phyloP scores from a whole-genome alignment of 2,888 invertebrate species.

The Acrobasis repandana region DNA sequence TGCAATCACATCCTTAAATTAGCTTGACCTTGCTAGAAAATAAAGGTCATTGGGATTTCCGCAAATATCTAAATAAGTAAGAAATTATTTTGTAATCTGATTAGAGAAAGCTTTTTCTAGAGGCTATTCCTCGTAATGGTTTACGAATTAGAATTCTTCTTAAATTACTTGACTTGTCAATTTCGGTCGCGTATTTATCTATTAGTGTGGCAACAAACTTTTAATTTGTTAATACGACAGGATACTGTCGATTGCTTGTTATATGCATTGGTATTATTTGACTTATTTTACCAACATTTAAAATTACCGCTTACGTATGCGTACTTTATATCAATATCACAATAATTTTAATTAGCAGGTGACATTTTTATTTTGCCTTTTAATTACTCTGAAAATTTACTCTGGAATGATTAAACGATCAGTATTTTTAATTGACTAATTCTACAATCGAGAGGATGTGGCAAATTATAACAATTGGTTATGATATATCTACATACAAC shows the following conservation, averaged over 20 bases:
- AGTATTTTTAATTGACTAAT: constrained; percentile 32
- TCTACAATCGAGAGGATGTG: constrained; percentile 25
- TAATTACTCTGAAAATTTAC: too few relatives aligned
- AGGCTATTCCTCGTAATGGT: too few relatives aligned
- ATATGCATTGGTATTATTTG: background rate
- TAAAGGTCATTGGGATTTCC: too few relatives aligned
- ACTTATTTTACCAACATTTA: constrained; percentile 4
- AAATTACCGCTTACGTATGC: constrained; percentile 8
- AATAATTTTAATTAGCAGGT: background rate
- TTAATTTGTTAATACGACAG: background rate
- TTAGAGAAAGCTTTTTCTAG: too few relatives aligned
- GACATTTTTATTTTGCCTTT: background rate
- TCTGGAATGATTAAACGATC: background rate
- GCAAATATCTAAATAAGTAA: too few relatives aligned
- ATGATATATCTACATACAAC: constrained; percentile 14
- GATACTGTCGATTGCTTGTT: constrained; percentile 1
- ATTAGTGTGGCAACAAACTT: too few relatives aligned
- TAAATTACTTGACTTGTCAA: too few relatives aligned
- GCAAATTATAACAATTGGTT: background rate
- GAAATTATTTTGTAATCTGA: too few relatives aligned
- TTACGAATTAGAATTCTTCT: too few relatives aligned
- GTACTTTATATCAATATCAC: constrained; percentile 18
- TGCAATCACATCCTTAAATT: too few relatives aligned
- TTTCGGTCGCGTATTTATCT: too few relatives aligned
- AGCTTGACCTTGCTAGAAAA: too few relatives aligned